phyloP scores from a whole-genome alignment of 1,140 invertebrate species.

The Trichoplusia ni region DNA sequence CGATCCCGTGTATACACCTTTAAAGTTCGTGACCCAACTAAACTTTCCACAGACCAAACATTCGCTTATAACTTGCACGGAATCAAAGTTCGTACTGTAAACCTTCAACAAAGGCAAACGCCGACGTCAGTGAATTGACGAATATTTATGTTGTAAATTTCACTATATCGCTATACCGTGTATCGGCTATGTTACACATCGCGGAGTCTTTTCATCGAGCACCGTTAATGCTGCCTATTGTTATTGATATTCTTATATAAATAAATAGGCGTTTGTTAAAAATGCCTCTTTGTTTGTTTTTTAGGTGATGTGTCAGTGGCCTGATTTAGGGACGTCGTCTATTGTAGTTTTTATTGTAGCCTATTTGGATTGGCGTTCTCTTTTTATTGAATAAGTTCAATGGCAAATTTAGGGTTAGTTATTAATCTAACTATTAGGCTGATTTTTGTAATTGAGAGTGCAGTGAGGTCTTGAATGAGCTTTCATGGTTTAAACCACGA shows the following conservation, averaged over 20 bases:
- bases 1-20: too few relatives aligned
- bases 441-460: too few relatives aligned
- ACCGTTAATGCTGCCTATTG: conserved; percentile 17
- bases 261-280: conserved; percentile 10
- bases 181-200: conserved; percentile 19
- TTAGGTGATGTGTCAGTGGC: background rate
- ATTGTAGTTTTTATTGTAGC: background rate
- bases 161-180: conserved; percentile 27
- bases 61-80: conserved; percentile 33
- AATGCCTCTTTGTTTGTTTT: conserved; percentile 9
- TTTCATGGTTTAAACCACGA: too few relatives aligned
- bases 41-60: too few relatives aligned
- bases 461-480: too few relatives aligned
- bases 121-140: conserved; percentile 60
- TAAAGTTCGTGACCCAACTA: too few relatives aligned
- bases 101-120: conserved; percentile 51
- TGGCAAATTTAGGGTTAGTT: too few relatives aligned
- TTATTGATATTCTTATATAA: background rate
- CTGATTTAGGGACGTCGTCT: background rate
- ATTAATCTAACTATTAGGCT: too few relatives aligned
- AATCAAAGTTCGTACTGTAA: conserved; percentile 40
- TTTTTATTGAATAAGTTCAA: too few relatives aligned
- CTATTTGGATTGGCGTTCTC: background rate
- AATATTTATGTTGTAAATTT: conserved; percentile 64
- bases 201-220: conserved; percentile 19